Conservation (phyloP, 2,797 vertebrate species). For the Spinus pinus region DNA sequence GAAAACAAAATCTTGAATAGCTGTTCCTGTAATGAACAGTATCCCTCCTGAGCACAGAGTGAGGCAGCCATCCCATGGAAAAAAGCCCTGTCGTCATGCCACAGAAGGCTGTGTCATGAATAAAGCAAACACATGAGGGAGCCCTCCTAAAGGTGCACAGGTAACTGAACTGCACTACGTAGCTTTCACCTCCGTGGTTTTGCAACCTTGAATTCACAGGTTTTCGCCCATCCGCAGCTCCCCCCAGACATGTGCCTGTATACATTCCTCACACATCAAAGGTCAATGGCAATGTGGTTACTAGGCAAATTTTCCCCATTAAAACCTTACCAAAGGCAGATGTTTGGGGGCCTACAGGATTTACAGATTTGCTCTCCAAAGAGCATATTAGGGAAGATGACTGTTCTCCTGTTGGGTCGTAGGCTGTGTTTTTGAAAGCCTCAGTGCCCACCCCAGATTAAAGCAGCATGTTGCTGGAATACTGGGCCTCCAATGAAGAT, state of each 20-base stretch:
- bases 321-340: conserved; percentile 67
- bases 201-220: not conserved
- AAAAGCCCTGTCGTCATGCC: not conserved
- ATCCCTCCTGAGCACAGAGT: not conserved
- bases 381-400: conserved; percentile 27
- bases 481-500: conserved; percentile 69
- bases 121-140: conserved; percentile 41
- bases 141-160: conserved; percentile 48
- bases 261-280: conserved; percentile 53
- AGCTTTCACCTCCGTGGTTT: not conserved
- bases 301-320: conserved; percentile 65
- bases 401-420: conserved; percentile 44
- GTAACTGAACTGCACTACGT: not conserved
- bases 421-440: conserved; percentile 57
- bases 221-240: fast-evolving
- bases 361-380: conserved; percentile 63
- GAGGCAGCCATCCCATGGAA: not conserved
- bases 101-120: not conserved
- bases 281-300: conserved; percentile 57
- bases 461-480: conserved; percentile 68
- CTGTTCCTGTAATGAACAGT: conserved; percentile 9
- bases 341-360: conserved; percentile 62
- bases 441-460: conserved; percentile 69
- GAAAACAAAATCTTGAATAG: conserved; percentile 31
- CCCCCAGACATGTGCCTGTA: not conserved